These are phyloP conservation scores for Trochalopteron elliotii DNA, from an alignment of 2,113 vertebrate species.

Conservation along the genomic window DNA sequence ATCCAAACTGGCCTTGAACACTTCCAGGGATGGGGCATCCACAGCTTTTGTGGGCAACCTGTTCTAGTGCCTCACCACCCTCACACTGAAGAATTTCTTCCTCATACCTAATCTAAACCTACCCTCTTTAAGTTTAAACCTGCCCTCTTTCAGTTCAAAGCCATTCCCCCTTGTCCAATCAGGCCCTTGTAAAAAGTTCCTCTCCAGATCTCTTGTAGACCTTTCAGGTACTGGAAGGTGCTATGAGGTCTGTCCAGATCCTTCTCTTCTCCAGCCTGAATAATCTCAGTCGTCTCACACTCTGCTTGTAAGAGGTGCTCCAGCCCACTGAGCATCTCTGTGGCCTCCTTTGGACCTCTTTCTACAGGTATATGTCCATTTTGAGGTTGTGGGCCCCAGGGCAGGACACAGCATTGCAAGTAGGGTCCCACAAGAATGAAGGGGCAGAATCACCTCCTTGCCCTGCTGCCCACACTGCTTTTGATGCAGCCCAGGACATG, in stretches of 20 bases:
- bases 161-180: background rate
- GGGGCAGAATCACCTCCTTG: rapidly evolving
- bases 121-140: background rate
- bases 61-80: background rate
- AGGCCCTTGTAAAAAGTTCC: background rate
- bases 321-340: background rate
- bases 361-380: no score
- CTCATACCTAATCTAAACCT: background rate
- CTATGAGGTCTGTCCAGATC: background rate
- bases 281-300: background rate
- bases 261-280: background rate
- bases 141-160: background rate
- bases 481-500: background rate
- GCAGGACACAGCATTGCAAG: background rate
- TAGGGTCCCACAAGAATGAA: background rate
- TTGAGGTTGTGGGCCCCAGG: background rate
- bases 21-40: background rate
- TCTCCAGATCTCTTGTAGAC: background rate
- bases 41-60: background rate
- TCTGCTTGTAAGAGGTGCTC: background rate
- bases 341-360: background rate
- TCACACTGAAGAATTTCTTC: background rate
- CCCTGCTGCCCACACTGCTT: background rate
- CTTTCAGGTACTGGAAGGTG: background rate
- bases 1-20: background rate